phyloP scores from a whole-genome alignment of 1,140 invertebrate species.

The Neodiprion fabricii region DNA sequence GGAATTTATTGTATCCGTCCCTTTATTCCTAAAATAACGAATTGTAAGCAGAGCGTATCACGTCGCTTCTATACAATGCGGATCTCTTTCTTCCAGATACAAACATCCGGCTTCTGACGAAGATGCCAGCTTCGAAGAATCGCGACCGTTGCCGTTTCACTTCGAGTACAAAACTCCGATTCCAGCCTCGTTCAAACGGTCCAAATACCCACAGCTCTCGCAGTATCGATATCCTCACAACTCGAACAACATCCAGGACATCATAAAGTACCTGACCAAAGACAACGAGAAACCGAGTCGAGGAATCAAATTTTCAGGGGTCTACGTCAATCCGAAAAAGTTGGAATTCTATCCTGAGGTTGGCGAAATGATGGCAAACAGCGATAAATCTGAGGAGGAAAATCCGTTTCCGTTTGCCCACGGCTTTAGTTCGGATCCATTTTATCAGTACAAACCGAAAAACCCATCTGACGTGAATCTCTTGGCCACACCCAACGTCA shows the following conservation, averaged over 20 bases:
- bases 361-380: constrained; percentile 38
- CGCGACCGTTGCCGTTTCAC: constrained; percentile 46
- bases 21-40: too few relatives aligned
- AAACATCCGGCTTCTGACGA: constrained; percentile 34
- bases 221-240: constrained; percentile 55
- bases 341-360: constrained; percentile 39
- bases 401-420: constrained; percentile 30
- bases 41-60: too few relatives aligned
- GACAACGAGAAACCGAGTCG: constrained; percentile 40
- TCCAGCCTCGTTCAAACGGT: constrained; percentile 49
- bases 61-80: background rate
- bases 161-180: constrained; percentile 49
- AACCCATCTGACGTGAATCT: constrained; percentile 64
- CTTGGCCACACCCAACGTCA: constrained; percentile 56
- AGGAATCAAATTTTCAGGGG: constrained; percentile 55
- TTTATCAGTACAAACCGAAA: constrained; percentile 62
- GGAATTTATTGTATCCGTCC: background rate
- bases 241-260: constrained; percentile 62
- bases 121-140: constrained; percentile 29
- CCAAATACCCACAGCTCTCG: constrained; percentile 57
- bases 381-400: constrained; percentile 38
- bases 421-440: constrained; percentile 50
- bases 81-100: constrained; percentile 27
- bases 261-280: constrained; percentile 58
- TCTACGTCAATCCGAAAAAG: constrained; percentile 54